Conservation (phyloP, 2,888 invertebrate genomes). For the Ophion slaviceki region DNA sequence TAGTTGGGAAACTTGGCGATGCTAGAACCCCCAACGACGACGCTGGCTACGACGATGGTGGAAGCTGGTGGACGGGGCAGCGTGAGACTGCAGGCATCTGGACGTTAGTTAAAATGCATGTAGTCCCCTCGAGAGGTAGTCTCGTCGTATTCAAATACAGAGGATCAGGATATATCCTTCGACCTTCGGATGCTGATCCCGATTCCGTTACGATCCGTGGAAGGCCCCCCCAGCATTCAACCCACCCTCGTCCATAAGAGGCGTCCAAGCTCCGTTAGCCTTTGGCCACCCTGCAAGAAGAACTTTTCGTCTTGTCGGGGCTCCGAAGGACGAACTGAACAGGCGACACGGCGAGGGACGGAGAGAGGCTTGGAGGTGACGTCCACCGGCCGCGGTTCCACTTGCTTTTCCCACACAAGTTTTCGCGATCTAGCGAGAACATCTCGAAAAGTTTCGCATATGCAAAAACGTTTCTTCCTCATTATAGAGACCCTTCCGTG, state of each 20-base stretch:
- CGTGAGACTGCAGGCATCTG: conserved; percentile 82
- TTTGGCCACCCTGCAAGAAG: conserved; percentile 71
- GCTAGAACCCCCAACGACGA: conserved; percentile 70
- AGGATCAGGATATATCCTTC: conserved; percentile 81
- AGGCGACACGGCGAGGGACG: conserved; percentile 60
- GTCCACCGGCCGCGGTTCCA: conserved; percentile 72
- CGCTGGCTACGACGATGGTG: conserved; percentile 37
- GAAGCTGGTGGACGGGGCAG: conserved; percentile 74
- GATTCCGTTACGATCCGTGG: conserved; percentile 75
- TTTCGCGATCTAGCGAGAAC: conserved; percentile 63
- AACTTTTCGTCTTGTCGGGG: conserved; percentile 81
- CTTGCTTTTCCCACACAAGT: conserved; percentile 80
- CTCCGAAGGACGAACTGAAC: conserved; percentile 44
- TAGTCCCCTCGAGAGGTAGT: conserved; percentile 79
- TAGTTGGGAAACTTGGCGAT: conserved; percentile 82
- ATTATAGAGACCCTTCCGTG: conserved; percentile 27
- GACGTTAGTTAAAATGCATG: conserved; percentile 84
- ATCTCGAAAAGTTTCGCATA: conserved; percentile 56
- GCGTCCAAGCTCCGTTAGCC: conserved; percentile 55
- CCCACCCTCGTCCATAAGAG: conserved; percentile 48
- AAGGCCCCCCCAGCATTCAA: conserved; percentile 59
- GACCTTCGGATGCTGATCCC: conserved; percentile 81
- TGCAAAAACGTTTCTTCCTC: conserved; percentile 50
- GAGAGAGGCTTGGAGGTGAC: conserved; percentile 57
- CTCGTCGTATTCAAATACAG: conserved; percentile 83